A percentile compares a stretch with the other conserved stretches of the same genome.
Conservation (phyloP, 2,113 vertebrate genomes). For the Cheirogaleus medius region DNA sequence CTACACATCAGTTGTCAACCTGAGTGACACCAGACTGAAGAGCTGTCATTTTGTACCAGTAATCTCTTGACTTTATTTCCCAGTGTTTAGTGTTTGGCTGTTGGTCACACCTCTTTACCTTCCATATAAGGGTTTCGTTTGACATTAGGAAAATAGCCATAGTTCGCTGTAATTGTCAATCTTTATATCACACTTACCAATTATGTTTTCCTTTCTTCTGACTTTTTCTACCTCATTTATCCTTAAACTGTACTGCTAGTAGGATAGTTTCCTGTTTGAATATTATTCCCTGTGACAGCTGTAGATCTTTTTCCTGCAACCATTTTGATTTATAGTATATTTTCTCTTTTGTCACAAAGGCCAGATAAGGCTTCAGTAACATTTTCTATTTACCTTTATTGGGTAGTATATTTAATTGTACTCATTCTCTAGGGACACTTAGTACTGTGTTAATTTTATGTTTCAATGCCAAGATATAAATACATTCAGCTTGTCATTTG, state of each 20-base stretch:
- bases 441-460: background rate
- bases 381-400: background rate
- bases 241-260: background rate
- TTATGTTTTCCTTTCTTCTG: background rate
- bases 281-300: background rate
- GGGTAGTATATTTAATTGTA: background rate
- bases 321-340: background rate
- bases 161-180: background rate
- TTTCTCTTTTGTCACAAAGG: background rate
- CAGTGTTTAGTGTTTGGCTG: background rate
- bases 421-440: background rate
- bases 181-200: background rate
- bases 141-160: background rate
- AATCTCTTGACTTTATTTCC: background rate
- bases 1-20: constrained; percentile 2
- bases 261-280: background rate
- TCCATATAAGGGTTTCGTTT: background rate
- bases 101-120: background rate
- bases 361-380: background rate
- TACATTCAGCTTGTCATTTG: background rate
- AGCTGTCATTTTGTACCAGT: constrained; percentile 26
- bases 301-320: background rate
- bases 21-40: background rate
- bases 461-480: background rate
- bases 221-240: background rate